Evolutionary conservation across 2,888 invertebrate genomes (phyloP).

Genomic region (Aromia moschata): DNA sequence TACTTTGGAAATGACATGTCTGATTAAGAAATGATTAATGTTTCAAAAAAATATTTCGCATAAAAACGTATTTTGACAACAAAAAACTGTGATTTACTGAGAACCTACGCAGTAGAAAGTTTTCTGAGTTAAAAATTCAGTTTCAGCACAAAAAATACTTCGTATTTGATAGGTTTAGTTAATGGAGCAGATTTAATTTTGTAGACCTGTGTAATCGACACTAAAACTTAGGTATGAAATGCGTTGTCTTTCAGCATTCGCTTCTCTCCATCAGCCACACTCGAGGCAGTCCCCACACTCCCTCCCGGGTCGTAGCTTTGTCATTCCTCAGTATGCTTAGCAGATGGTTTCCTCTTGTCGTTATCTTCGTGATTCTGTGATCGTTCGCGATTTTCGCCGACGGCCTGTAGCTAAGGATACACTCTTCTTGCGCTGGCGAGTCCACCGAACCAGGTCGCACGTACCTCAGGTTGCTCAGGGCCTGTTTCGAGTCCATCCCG

Average conservation of each 20-base stretch:
- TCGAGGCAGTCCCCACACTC: constrained; percentile 37
- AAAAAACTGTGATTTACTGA: too few relatives aligned
- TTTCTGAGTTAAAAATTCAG: too few relatives aligned
- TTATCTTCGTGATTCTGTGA: constrained; percentile 31
- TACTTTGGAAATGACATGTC: too few relatives aligned
- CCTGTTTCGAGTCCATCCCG: constrained; percentile 69
- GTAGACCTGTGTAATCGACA: too few relatives aligned
- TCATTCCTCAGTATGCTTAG: constrained; percentile 28
- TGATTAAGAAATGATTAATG: too few relatives aligned
- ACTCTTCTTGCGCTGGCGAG: constrained; percentile 67
- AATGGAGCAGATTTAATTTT: too few relatives aligned
- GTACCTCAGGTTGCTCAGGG: constrained; percentile 69
- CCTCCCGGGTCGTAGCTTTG: constrained; percentile 15
- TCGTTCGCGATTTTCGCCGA: constrained; percentile 35
- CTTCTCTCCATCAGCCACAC: constrained; percentile 4
- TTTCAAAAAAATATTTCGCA: too few relatives aligned
- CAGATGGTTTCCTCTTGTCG: constrained; percentile 29
- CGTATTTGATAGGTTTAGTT: too few relatives aligned
- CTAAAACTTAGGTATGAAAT: too few relatives aligned
- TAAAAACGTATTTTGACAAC: too few relatives aligned
- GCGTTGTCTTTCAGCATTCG: not conserved
- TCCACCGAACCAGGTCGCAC: constrained; percentile 72
- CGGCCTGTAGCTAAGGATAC: constrained; percentile 33
- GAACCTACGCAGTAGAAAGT: too few relatives aligned
- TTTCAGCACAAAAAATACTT: too few relatives aligned